These are phyloP conservation scores for Tokudaia muenninki DNA, from an alignment of 2,797 vertebrate genomes.

Conservation along the genomic window DNA sequence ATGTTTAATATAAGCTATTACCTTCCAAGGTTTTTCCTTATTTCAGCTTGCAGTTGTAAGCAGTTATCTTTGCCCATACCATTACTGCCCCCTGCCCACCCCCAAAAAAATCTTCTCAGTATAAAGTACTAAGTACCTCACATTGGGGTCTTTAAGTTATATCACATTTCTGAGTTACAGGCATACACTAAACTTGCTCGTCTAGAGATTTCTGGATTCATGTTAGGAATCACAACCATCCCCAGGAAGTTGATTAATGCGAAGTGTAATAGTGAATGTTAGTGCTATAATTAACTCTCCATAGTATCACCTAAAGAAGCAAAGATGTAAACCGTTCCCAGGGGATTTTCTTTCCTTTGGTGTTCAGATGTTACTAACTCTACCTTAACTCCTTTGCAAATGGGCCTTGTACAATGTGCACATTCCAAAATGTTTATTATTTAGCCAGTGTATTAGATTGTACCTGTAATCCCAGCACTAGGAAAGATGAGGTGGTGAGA, in stretches of 20 bases:
- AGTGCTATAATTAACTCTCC: background rate
- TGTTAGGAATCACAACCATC: background rate
- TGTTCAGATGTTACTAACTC: slow-evolving; percentile 46
- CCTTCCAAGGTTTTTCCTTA: background rate
- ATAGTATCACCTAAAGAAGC: slow-evolving; percentile 21
- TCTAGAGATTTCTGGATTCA: background rate
- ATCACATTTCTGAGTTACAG: background rate
- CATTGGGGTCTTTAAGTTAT: background rate
- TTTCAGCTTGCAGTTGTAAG: background rate
- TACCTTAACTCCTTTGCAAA: background rate
- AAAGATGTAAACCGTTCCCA: background rate
- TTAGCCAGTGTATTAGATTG: background rate
- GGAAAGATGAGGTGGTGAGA: background rate
- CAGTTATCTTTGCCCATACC: background rate
- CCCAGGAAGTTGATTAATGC: background rate
- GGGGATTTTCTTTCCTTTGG: background rate
- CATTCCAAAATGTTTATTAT: slow-evolving; percentile 40
- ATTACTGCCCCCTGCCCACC: no score
- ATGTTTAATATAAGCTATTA: background rate
- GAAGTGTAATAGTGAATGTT: slow-evolving; percentile 20
- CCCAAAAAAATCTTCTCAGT: background rate
- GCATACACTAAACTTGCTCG: background rate
- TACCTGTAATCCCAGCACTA: background rate
- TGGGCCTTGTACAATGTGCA: background rate
- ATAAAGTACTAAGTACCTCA: background rate